Conservation (phyloP, 64 coral and sea anemone genomes). For the Montipora foliosa region DNA sequence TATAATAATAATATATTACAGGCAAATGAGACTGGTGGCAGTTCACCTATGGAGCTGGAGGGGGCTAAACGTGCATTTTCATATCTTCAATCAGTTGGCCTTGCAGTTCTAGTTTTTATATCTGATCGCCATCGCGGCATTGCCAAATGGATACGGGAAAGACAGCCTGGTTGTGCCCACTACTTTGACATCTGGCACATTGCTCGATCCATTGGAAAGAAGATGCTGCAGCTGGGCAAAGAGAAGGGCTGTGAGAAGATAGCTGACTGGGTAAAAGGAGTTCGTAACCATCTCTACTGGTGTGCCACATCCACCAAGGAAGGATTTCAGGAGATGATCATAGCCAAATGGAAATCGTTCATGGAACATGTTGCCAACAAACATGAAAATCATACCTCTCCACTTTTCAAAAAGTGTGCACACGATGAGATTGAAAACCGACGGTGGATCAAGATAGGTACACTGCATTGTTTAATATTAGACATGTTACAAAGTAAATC, state of each 20-base stretch:
- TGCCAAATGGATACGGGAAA: neutral
- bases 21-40: constrained; percentile 5
- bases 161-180: neutral
- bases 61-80: constrained; percentile 35
- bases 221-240: constrained; percentile 22
- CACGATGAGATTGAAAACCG: neutral
- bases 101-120: neutral
- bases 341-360: constrained; percentile 36
- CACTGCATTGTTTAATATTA: neutral
- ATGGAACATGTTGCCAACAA: constrained; percentile 36
- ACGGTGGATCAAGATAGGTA: constrained; percentile 3
- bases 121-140: neutral
- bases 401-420: constrained; percentile 11
- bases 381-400: constrained; percentile 12
- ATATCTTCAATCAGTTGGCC: neutral
- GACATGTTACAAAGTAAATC: constrained; percentile 15
- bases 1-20: neutral
- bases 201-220: constrained; percentile 36
- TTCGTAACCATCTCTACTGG: constrained; percentile 40
- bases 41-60: constrained; percentile 27
- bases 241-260: constrained; percentile 25
- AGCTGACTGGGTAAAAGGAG: constrained; percentile 32
- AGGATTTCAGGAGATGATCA: constrained; percentile 26
- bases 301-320: constrained; percentile 27
- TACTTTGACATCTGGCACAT: constrained; percentile 6